These are phyloP conservation scores for Pterocles burchelli DNA, from an alignment of 2,113 vertebrate species.

Conservation along the genomic window DNA sequence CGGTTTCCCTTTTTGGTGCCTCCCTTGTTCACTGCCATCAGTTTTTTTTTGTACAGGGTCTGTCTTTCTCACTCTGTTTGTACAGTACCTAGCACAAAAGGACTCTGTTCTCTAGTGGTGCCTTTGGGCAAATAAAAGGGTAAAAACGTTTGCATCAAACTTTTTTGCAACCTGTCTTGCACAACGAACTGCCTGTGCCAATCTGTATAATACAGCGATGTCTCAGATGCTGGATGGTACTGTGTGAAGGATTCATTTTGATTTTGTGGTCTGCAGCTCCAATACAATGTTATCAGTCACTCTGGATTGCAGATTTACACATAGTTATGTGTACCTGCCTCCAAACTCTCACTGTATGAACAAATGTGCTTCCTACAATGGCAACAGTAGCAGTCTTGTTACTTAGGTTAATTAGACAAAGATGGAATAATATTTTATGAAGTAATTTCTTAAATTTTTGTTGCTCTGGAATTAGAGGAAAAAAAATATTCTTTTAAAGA, in stretches of 20 bases:
- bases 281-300: not conserved
- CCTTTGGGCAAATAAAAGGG: conserved; percentile 55
- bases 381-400: not conserved
- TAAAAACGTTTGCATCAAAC: conserved; percentile 61
- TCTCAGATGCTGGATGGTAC: conserved; percentile 1
- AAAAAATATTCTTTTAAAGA: not conserved
- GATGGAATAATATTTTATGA: not conserved
- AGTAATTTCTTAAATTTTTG: not conserved
- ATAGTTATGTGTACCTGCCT: not conserved
- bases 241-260: not conserved
- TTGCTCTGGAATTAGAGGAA: not conserved
- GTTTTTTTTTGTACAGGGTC: conserved; percentile 56
- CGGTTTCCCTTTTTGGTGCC: conserved; percentile 19
- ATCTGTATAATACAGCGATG: not conserved
- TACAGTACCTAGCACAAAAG: conserved; percentile 55
- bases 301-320: not conserved
- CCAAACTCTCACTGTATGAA: not conserved
- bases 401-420: not conserved
- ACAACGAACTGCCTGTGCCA: conserved; percentile 6
- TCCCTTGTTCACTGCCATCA: conserved; percentile 17
- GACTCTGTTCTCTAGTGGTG: conserved; percentile 60
- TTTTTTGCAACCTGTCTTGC: conserved; percentile 47
- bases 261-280: not conserved
- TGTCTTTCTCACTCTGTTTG: conserved; percentile 49
- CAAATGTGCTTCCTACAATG: not conserved